These are phyloP conservation scores for Podarcis lilfordi DNA, from an alignment of 2,797 vertebrate genomes.

Conservation along the genomic window DNA sequence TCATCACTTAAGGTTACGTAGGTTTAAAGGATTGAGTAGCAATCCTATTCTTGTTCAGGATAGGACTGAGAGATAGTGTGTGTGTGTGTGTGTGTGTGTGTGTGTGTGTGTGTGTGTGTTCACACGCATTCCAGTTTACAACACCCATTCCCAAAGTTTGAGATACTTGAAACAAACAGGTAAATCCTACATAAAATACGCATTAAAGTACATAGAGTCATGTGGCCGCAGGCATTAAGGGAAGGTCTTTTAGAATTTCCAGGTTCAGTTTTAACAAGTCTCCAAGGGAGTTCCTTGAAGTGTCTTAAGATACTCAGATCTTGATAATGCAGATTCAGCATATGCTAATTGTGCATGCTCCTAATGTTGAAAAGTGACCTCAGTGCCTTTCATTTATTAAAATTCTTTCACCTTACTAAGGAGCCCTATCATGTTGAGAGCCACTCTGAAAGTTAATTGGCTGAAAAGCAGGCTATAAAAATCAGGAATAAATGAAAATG, in stretches of 20 bases:
- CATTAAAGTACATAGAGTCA: constrained; percentile 12
- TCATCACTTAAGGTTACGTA: not conserved
- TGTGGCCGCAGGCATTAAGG: constrained; percentile 5
- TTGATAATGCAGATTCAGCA: constrained; percentile 26
- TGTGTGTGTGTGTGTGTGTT: no score
- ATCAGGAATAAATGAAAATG: constrained; percentile 1
- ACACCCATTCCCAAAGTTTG: not conserved
- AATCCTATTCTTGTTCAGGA: not conserved
- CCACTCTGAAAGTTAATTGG: constrained; percentile 2
- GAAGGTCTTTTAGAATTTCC: not conserved
- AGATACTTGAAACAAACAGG: constrained; percentile 2
- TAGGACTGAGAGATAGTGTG: no score
- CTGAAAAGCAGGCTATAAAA: not conserved
- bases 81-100: not conserved
- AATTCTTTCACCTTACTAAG: constrained; percentile 9
- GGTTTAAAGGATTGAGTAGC: not conserved
- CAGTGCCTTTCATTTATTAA: constrained; percentile 14
- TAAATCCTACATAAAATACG: not conserved
- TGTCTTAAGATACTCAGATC: constrained; percentile 15
- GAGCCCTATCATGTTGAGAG: not conserved
- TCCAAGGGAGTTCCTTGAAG: constrained; percentile 17
- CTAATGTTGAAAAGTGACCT: constrained; percentile 21
- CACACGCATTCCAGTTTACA: not conserved
- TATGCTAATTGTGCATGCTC: constrained; percentile 4
- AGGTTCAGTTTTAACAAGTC: constrained; percentile 31